Evolutionary conservation across 1,140 invertebrate species (phyloP).

Genomic region (Heliothis virescens): DNA sequence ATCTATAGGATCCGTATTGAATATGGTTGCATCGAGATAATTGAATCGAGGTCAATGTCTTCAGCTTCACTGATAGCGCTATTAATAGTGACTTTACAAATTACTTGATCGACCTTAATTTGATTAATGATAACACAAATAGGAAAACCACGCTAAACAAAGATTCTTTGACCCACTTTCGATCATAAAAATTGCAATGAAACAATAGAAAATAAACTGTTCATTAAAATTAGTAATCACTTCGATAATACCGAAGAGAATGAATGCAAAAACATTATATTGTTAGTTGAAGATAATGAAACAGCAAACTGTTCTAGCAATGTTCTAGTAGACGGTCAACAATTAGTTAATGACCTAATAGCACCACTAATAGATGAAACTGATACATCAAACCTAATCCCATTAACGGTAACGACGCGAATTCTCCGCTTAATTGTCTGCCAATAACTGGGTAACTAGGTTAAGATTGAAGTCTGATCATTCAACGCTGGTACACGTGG

Average conservation of each 20-base stretch:
- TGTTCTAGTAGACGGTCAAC: neutral
- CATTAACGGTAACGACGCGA: slow-evolving; percentile 1
- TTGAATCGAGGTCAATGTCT: slow-evolving; percentile 34
- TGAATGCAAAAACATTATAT: neutral
- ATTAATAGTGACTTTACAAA: slow-evolving; percentile 29
- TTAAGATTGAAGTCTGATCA: slow-evolving; percentile 28
- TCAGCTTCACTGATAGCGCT: slow-evolving; percentile 30
- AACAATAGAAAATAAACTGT: slow-evolving; percentile 8
- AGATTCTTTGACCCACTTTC: neutral
- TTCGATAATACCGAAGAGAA: neutral
- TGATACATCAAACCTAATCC: slow-evolving; percentile 4
- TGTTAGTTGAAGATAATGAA: neutral
- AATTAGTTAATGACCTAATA: slow-evolving; percentile 14
- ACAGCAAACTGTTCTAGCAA: neutral
- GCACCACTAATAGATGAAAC: neutral
- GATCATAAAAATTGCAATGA: neutral
- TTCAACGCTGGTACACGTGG: slow-evolving; percentile 23
- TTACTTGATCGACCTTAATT: slow-evolving; percentile 37
- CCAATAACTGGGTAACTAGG: slow-evolving; percentile 46
- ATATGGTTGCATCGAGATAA: slow-evolving; percentile 17
- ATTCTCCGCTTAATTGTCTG: slow-evolving; percentile 20
- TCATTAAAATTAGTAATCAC: neutral
- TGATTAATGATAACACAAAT: slow-evolving; percentile 19
- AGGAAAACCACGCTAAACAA: neutral
- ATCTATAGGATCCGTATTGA: slow-evolving; percentile 13